These are phyloP conservation scores for Chymomyza costata DNA, from an alignment of 1,140 invertebrate genomes.

Conservation along the genomic window DNA sequence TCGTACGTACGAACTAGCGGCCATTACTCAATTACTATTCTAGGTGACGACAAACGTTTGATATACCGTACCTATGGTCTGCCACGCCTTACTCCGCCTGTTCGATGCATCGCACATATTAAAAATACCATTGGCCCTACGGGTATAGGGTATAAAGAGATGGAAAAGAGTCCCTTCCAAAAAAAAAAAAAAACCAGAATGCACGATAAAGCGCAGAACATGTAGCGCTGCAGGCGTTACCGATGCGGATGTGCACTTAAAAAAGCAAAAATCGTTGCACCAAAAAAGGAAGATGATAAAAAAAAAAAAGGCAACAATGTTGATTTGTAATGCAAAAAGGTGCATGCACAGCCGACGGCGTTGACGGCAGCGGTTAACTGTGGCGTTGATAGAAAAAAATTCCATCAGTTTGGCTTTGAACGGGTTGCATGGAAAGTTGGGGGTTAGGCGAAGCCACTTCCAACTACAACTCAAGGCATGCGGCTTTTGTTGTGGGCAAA, in stretches of 20 bases:
- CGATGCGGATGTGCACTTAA: slow-evolving; percentile 57
- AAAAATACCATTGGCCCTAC: no score
- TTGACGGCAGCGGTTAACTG: slow-evolving; percentile 18
- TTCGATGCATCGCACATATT: no score
- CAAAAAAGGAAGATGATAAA: background rate
- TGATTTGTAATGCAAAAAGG: slow-evolving; percentile 70
- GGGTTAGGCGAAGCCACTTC: slow-evolving; percentile 18
- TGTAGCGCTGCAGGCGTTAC: slow-evolving; percentile 65
- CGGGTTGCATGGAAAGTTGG: no score
- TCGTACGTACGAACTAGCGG: no score
- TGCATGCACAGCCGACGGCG: slow-evolving; percentile 48
- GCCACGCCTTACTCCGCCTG: no score
- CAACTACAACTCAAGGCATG: no score
- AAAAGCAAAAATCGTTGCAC: slow-evolving; percentile 1
- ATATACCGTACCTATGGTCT: no score
- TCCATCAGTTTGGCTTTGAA: no score
- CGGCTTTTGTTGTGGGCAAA: slow-evolving; percentile 40
- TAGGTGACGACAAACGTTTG: no score
- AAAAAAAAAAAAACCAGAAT: slow-evolving; percentile 32
- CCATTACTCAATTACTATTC: no score
- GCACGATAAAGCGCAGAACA: slow-evolving; percentile 36
- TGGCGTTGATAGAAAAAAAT: no score
- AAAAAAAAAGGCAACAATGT: slow-evolving; percentile 30
- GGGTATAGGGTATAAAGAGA: no score
- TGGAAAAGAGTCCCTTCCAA: background rate